A percentile compares a stretch with the other conserved stretches of the same genome.
These are phyloP conservation scores for Hydrolagus colliei DNA, from an alignment of 2,797 vertebrate genomes.

Conservation along the genomic window DNA sequence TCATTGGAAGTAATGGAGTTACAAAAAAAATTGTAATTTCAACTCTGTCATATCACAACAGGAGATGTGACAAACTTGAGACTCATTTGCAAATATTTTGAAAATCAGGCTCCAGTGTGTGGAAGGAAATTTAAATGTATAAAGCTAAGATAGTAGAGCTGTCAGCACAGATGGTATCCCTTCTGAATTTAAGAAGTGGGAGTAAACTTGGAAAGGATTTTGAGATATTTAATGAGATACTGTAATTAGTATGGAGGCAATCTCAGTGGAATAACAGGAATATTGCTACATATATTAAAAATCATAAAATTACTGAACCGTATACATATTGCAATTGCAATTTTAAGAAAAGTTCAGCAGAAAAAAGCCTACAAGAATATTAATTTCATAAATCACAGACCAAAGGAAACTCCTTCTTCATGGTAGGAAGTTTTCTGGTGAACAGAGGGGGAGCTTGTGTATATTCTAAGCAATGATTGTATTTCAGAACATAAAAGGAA, in stretches of 20 bases:
- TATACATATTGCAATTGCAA: not conserved
- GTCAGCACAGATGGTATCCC: slow-evolving; percentile 15
- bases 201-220: slow-evolving; percentile 18
- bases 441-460: not conserved
- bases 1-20: slow-evolving; percentile 26
- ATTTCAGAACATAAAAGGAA: not conserved
- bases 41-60: not conserved
- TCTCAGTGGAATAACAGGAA: slow-evolving; percentile 16
- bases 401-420: not conserved
- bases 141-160: not conserved
- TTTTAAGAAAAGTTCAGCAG: not conserved
- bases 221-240: slow-evolving; percentile 24
- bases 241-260: slow-evolving; percentile 23
- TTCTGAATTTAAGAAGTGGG: slow-evolving; percentile 28
- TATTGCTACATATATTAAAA: slow-evolving; percentile 17
- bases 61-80: not conserved
- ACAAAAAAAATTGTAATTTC: slow-evolving; percentile 15
- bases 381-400: too few species aligned
- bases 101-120: slow-evolving; percentile 2
- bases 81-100: slow-evolving; percentile 25
- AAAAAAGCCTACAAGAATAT: not conserved
- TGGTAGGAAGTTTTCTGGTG: not conserved
- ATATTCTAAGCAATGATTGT: not conserved
- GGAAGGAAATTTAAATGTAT: slow-evolving; percentile 12
- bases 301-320: slow-evolving; percentile 11